A percentile compares a stretch with the other conserved stretches of the same genome.
phyloP scores from a whole-genome alignment of 2,797 vertebrate genomes.

The Danio tinwini region DNA sequence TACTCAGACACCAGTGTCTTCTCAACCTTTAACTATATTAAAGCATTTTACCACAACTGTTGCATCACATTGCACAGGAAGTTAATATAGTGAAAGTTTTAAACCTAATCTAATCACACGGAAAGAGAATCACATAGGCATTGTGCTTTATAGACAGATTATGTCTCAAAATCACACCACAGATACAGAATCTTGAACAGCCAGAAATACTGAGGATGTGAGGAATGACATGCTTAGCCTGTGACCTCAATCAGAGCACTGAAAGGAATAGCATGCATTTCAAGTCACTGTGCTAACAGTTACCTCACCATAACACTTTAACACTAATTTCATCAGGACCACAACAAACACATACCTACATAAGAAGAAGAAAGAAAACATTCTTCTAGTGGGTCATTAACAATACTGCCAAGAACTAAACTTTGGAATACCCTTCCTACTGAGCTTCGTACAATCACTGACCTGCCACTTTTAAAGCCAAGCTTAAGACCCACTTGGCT shows the following conservation, averaged over 20 bases:
- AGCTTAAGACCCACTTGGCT: too few relatives aligned
- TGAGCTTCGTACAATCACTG: too few relatives aligned
- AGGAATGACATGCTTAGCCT: slow-evolving; percentile 4
- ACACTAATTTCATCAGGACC: slow-evolving; percentile 53
- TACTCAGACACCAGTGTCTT: not conserved
- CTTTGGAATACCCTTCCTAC: too few relatives aligned
- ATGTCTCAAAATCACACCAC: not conserved
- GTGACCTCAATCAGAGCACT: slow-evolving; percentile 21
- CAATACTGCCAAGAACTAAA: slow-evolving; percentile 8
- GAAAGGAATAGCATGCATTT: slow-evolving; percentile 47
- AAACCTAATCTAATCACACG: not conserved
- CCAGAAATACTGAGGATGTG: slow-evolving; percentile 1
- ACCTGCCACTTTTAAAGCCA: too few relatives aligned
- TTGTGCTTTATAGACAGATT: not conserved
- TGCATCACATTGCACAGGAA: slow-evolving; percentile 2
- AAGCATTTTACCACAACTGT: slow-evolving; percentile 17
- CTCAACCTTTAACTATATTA: not conserved
- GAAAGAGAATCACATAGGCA: not conserved
- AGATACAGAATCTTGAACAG: not conserved
- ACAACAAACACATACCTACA: slow-evolving; percentile 55
- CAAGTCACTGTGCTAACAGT: slow-evolving; percentile 22
- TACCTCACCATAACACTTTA: slow-evolving; percentile 53
- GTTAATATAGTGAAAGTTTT: not conserved
- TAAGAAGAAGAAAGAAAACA: slow-evolving; percentile 47
- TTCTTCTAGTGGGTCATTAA: slow-evolving; percentile 49